Conservation (phyloP, 2,888 invertebrate genomes). For the Lucinisca nassula region DNA sequence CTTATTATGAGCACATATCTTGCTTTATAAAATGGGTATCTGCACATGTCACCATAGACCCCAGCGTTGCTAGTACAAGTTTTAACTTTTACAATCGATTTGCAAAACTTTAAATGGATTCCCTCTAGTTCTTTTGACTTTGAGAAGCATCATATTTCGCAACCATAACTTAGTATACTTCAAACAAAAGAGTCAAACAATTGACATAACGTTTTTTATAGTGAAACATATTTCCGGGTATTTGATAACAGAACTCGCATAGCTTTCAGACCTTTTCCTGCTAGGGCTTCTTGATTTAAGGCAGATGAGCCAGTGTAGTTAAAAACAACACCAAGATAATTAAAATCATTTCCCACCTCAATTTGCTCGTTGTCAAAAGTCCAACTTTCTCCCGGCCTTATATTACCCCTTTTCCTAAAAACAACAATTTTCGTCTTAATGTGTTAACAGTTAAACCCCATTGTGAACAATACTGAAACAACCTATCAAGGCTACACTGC, state of each 20-base stretch:
- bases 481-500: neutral
- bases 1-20: too few species aligned
- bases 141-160: too few species aligned
- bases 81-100: too few species aligned
- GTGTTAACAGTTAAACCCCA: neutral
- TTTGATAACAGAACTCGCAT: constrained; percentile 16
- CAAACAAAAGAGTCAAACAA: too few species aligned
- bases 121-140: too few species aligned
- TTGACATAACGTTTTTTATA: too few species aligned
- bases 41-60: too few species aligned
- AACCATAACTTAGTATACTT: too few species aligned
- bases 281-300: neutral
- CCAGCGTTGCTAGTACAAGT: too few species aligned
- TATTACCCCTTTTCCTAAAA: neutral
- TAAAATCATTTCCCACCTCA: neutral
- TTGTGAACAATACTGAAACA: neutral
- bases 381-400: neutral
- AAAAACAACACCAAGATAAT: neutral
- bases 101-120: too few species aligned
- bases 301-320: neutral
- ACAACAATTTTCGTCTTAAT: neutral
- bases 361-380: neutral
- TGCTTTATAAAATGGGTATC: too few species aligned
- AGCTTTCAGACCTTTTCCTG: constrained; percentile 30
- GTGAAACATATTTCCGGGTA: neutral